These are phyloP conservation scores for Schizopygopsis malacanthus DNA, from an alignment of 2,797 vertebrate genomes.

Conservation along the genomic window DNA sequence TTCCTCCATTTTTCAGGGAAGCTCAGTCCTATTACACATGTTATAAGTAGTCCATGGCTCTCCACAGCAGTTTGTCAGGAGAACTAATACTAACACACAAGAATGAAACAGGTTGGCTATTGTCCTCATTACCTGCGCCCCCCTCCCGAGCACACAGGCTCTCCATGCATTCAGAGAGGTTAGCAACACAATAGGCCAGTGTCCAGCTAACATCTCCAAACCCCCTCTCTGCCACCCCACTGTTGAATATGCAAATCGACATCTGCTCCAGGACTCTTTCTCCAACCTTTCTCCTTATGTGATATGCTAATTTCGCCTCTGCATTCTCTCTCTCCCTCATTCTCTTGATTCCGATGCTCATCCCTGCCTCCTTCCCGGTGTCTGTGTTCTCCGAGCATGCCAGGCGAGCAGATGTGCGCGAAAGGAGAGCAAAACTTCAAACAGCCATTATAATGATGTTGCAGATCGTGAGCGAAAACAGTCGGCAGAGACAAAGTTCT, in stretches of 20 bases:
- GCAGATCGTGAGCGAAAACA: constrained; percentile 73
- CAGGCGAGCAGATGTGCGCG: constrained; percentile 71
- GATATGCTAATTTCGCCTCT: constrained; percentile 77
- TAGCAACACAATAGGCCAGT: constrained; percentile 52
- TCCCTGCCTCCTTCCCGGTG: constrained; percentile 44
- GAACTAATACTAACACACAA: constrained; percentile 32
- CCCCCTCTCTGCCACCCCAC: constrained; percentile 65
- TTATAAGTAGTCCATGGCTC: constrained; percentile 55
- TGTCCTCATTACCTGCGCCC: constrained; percentile 57
- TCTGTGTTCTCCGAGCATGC: constrained; percentile 65
- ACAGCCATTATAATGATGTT: constrained; percentile 81
- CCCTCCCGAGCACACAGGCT: constrained; percentile 29
- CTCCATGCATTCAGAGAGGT: constrained; percentile 51
- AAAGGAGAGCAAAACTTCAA: constrained; percentile 69
- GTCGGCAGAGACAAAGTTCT: constrained; percentile 67
- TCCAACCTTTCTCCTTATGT: constrained; percentile 78
- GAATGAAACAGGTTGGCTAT: constrained; percentile 44
- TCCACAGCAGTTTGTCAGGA: constrained; percentile 38
- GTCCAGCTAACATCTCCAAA: constrained; percentile 50
- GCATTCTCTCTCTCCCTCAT: constrained; percentile 66
- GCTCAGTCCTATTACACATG: constrained; percentile 50
- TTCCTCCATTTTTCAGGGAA: constrained; percentile 33
- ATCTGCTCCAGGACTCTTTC: constrained; percentile 80
- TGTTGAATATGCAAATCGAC: constrained; percentile 84
- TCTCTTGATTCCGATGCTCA: constrained; percentile 19